Conservation (phyloP, 1,140 invertebrate species). For the Chrysoperla carnea region DNA sequence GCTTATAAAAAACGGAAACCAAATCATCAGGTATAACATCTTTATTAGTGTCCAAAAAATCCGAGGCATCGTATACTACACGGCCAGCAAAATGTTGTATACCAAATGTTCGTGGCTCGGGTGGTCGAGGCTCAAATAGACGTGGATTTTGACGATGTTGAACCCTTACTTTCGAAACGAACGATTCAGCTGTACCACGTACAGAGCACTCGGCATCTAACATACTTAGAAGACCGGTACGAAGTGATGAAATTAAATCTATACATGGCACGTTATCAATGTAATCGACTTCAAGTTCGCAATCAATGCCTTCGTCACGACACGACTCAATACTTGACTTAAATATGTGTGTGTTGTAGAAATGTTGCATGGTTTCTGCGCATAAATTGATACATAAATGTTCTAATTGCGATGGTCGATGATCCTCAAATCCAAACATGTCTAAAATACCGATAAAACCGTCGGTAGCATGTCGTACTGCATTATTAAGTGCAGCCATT, state of each 20-base stretch:
- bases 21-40: constrained; percentile 84
- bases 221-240: constrained; percentile 79
- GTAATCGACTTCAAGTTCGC: constrained; percentile 82
- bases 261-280: constrained; percentile 92
- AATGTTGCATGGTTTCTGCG: constrained; percentile 94
- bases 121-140: constrained; percentile 52
- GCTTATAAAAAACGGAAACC: constrained; percentile 82
- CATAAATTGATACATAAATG: constrained; percentile 90
- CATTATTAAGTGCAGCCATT: constrained; percentile 82
- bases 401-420: constrained; percentile 75
- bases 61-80: constrained; percentile 75
- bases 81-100: constrained; percentile 84
- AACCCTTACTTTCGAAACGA: constrained; percentile 69
- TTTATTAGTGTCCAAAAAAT: constrained; percentile 82
- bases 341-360: constrained; percentile 93
- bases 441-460: constrained; percentile 89
- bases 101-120: constrained; percentile 66
- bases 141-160: constrained; percentile 65
- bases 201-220: constrained; percentile 85
- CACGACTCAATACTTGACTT: constrained; percentile 88
- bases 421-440: constrained; percentile 93
- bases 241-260: constrained; percentile 82
- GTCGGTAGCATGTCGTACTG: constrained; percentile 82
- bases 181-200: constrained; percentile 69
- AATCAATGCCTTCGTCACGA: constrained; percentile 81